phyloP scores from a whole-genome alignment of 2,113 vertebrate species.

The rabbit (Oryctolagus cuniculus) region mOryCun1.1 NC_091441.1:122088001-122088500 shows the following conservation, averaged over 20 bases:
- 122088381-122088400: slow-evolving; percentile 58
- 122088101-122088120: background rate
- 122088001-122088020: background rate
- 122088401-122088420: slow-evolving; percentile 71
- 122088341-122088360: slow-evolving; percentile 60
- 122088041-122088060: background rate
- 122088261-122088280: no score
- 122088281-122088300: background rate
- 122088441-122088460: slow-evolving; percentile 68
- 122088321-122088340: background rate
- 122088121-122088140: no score
- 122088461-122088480: slow-evolving; percentile 50
- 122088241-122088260: no score
- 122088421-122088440: slow-evolving; percentile 37
- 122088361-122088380: slow-evolving; percentile 34
- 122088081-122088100: slow-evolving; percentile 7
- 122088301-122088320: background rate
- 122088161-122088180: background rate
- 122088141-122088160: no score
- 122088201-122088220: no score
- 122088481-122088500: slow-evolving; percentile 21
- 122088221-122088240: no score
- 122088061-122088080: background rate
- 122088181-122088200: no score
- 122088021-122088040: no score